These are phyloP conservation scores for Heliconius eleuchia DNA, from an alignment of 1,140 invertebrate genomes.

Conservation along the genomic window DNA sequence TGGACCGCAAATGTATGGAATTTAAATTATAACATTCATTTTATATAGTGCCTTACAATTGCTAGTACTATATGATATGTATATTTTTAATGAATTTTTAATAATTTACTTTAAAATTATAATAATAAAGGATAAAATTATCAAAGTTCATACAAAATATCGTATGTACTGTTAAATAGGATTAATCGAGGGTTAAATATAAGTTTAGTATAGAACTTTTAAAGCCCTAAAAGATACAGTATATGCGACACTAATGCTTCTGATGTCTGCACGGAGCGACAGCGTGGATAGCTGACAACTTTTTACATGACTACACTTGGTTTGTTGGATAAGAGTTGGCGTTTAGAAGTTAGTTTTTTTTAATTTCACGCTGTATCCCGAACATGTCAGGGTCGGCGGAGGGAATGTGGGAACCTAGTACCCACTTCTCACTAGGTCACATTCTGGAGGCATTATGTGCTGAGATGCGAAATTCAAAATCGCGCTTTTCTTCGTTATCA, in stretches of 20 bases:
- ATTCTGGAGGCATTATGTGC: no score
- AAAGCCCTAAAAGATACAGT: conserved; percentile 23
- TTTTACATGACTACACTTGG: conserved; percentile 28
- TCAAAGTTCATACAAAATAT: neutral
- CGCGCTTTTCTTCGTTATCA: no score
- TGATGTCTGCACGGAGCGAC: conserved; percentile 19
- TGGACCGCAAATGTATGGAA: conserved; percentile 11
- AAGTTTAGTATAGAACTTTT: neutral
- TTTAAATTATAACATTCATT: conserved; percentile 28
- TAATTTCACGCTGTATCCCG: neutral
- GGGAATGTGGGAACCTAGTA: no score
- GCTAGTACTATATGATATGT: neutral
- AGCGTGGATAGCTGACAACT: conserved; percentile 28
- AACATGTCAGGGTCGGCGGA: no score
- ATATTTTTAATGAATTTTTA: neutral
- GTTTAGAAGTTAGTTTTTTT: neutral
- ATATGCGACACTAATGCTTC: conserved; percentile 19
- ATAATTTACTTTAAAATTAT: no score
- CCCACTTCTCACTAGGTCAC: no score
- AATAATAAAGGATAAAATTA: neutral
- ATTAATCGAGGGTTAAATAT: conserved; percentile 16
- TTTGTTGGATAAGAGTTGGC: neutral
- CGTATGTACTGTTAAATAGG: neutral
- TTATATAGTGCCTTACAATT: neutral
- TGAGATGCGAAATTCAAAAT: no score